Conservation (phyloP, 2,113 vertebrate species). For the Plotosus lineatus region DNA sequence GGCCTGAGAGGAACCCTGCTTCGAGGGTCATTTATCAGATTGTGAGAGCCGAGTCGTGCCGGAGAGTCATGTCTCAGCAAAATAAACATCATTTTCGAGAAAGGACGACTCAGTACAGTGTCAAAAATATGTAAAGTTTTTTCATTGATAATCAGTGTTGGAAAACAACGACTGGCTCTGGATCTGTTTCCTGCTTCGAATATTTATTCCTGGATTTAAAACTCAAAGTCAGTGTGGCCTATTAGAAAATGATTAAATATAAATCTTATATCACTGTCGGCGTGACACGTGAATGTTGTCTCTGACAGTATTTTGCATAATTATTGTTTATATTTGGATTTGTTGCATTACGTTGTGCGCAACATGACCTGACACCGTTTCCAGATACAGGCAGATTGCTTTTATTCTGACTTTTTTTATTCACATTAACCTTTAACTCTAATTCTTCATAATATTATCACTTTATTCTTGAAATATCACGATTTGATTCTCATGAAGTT, state of each 20-base stretch:
- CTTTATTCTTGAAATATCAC: too few relatives aligned
- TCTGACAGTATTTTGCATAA: neutral
- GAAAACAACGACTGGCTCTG: neutral
- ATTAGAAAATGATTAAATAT: neutral
- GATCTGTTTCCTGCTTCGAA: neutral
- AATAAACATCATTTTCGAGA: slow-evolving; percentile 12
- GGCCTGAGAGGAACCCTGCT: slow-evolving; percentile 32
- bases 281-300: neutral
- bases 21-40: slow-evolving; percentile 37
- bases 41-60: neutral
- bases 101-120: neutral
- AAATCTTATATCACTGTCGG: neutral
- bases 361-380: too few relatives aligned
- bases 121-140: neutral
- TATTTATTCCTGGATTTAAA: neutral
- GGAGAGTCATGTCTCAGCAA: neutral
- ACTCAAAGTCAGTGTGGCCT: neutral
- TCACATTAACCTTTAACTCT: too few relatives aligned
- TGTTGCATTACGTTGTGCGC: too few relatives aligned
- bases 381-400: too few relatives aligned
- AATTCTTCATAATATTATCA: too few relatives aligned
- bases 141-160: neutral
- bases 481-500: too few relatives aligned
- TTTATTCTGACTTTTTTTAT: too few relatives aligned
- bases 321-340: neutral